Percentiles rank a stretch among this genome's conserved stretches.
These are phyloP conservation scores for Eidolon helvum DNA, from an alignment of 2,113 vertebrate species.

Conservation along the genomic window DNA sequence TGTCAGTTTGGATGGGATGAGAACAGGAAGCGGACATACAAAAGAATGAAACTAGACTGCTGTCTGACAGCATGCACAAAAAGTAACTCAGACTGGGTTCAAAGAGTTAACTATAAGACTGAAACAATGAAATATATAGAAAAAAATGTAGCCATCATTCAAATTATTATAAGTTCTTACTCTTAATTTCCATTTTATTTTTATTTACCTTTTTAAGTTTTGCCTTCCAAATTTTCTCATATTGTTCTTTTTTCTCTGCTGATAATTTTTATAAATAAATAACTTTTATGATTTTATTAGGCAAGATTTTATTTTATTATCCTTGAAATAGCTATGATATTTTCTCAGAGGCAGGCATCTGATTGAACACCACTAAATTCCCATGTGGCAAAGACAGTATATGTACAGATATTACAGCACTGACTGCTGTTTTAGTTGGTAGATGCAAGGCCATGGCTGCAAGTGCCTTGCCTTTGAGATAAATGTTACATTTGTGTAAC, in stretches of 20 bases:
- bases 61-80: too few relatives aligned
- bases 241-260: background rate
- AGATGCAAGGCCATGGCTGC: background rate
- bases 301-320: too few relatives aligned
- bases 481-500: background rate
- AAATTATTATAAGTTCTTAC: background rate
- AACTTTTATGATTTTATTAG: background rate
- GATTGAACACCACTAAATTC: background rate
- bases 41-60: too few relatives aligned
- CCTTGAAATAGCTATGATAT: background rate
- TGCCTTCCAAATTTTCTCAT: background rate
- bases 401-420: background rate
- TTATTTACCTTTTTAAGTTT: background rate
- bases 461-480: conserved; percentile 5
- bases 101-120: too few relatives aligned
- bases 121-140: too few relatives aligned
- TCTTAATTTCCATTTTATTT: background rate
- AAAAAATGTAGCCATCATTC: background rate
- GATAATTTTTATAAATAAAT: background rate
- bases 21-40: background rate
- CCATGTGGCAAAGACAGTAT: background rate
- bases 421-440: background rate
- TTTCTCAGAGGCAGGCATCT: background rate
- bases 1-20: background rate
- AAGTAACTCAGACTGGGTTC: too few relatives aligned